Base-by-base conservation (phyloP, 1,140 invertebrate genomes). In the Chelonus insularis region DNA sequence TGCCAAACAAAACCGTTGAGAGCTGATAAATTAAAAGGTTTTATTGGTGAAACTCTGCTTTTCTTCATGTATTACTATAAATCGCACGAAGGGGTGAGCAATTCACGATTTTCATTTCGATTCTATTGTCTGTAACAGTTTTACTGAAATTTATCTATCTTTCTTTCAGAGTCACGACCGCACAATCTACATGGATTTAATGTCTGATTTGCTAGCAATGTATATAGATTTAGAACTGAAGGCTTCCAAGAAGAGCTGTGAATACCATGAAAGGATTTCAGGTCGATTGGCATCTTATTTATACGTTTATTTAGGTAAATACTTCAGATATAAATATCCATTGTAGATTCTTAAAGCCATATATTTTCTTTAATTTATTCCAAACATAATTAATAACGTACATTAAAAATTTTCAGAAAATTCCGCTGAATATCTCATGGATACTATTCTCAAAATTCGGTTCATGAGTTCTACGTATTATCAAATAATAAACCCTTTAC, bases 181-280 rank as follows among this genome's bases (percentile, higher is more conserved):
- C 43, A 68, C 68, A 41, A 55, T 63, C 39, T 84, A 83, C 66
- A 70, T 83, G 60, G 74, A 78, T 50, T 72, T 73, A 25, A 84
- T 83, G 81, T 80, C 81, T 9, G 76, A 82, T 63, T 66, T 84
- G 29, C 58, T 84, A 59, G 77, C 81, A 6, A 69, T 81, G 63
- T 82, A 81, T 48, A 75, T 83, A 66, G 82, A 83, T 60, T 75
- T 83, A 73, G 82, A 83, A 71, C 66, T 83, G 54, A 77, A 76
- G 64, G 72, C 76, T 25, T 83, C 81, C 58, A 79, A 66, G 54
- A 70, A 73, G 55, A 74, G 72, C 8, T 75, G 50, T 52, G 82
- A 82, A 57, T 71, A 74, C 68, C 61, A 72, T 51, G 66, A 62
- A 43, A 75, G 73, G 72, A 81, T 84, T 65, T 77, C 76, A 37